Base-by-base conservation (phyloP, 2,888 invertebrate species). In the Phengaris arion region DNA sequence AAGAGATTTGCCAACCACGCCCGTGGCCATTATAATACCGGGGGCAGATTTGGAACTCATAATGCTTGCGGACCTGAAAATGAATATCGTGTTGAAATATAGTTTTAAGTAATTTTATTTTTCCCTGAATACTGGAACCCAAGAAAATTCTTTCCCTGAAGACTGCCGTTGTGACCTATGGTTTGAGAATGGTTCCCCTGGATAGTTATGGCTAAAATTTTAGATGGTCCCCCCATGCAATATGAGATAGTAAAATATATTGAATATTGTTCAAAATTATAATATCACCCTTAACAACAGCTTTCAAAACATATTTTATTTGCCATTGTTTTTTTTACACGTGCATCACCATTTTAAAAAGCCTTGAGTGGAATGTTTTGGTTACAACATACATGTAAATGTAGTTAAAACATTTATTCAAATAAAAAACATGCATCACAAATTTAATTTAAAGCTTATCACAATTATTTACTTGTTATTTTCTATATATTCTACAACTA, bases 21-120 rank as follows among this genome's bases (percentile, higher is more conserved):
- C 98, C 0, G 98, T 97, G 0, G 97, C 98, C 92, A 98, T 95
- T 79, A 98, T 96, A 45, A 98, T 94, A 0, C 98, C 98, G 1
- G 98, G 97, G 0, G 98, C 98, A 0, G 98, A 97, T 84, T 96
- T 96, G 8, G 97, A 97, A 48, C 97, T 97, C 93, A 98, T 95
- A 78, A 98, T 97, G 48, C 97, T 96, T 0, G 96, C 95, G 0
- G 97, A 95, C 83, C 97, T 94, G 81, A 72, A 85, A 86, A 54
- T 10, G 74, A 74, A 76, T 45, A 69, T 2, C n/a, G 3, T n/a
- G 15, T 57, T 57, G 8, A 15, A 57, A 35, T 35, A 35, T 35
- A 57, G 15, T 57, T 2, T 57, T 35, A 35, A 35, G 35, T 57
- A 7, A 15, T 8, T 57, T 57, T 57, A 3, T n/a, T 57, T 1